A percentile compares a stretch with the other conserved stretches of the same genome.
Conservation (phyloP, 30 jellyfish, hydroid and myxozoan genomes). For the Calvadosia cruxmelitensis region DNA sequence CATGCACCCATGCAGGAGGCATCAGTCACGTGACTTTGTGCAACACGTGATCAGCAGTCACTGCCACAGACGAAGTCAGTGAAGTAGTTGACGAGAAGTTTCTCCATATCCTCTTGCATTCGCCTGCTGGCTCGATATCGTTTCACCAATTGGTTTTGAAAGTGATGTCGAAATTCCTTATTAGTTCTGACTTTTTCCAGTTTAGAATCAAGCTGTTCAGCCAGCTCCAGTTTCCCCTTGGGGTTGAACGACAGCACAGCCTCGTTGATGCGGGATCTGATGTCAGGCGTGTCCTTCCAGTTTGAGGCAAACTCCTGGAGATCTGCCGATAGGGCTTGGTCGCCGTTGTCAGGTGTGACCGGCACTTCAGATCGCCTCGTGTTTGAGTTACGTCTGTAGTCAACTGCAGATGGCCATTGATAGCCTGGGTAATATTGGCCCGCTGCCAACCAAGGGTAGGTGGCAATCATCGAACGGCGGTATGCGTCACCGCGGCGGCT, state of each 20-base stretch:
- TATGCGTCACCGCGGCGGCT: neutral
- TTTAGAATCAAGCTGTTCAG: neutral
- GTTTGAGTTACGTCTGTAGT: too few relatives aligned
- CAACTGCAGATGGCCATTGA: too few relatives aligned
- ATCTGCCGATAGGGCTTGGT: neutral
- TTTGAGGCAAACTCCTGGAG: neutral
- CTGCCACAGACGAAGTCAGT: constrained; percentile 40
- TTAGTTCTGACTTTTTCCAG: neutral
- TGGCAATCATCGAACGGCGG: neutral
- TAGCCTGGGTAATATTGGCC: neutral
- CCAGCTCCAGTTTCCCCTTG: neutral
- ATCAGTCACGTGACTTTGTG: neutral
- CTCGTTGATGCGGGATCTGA: neutral
- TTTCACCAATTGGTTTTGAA: neutral
- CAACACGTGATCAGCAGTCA: constrained; percentile 15
- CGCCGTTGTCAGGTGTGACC: too few relatives aligned
- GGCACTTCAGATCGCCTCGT: neutral
- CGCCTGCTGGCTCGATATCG: neutral
- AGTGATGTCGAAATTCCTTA: neutral
- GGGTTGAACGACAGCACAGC: neutral
- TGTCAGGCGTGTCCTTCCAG: neutral
- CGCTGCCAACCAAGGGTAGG: neutral
- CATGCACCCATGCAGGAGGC: neutral
- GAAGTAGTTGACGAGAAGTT: constrained; percentile 24
- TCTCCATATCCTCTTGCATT: constrained; percentile 13